Percentiles rank a stretch among this genome's conserved stretches.
phyloP scores from a whole-genome alignment of 2,113 vertebrate species.

The Blennius ocellaris region DNA sequence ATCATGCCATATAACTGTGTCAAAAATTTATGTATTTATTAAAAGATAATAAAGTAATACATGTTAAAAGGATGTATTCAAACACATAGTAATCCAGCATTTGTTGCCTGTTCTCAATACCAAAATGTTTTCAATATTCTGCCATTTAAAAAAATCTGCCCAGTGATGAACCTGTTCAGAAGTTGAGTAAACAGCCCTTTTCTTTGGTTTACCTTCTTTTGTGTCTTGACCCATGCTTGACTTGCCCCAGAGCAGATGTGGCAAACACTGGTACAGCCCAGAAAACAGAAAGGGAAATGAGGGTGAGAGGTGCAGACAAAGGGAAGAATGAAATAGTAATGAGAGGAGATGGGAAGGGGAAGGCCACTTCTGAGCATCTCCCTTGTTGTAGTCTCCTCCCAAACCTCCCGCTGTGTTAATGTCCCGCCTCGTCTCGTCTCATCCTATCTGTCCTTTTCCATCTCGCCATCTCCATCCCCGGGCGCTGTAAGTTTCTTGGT shows the following conservation, averaged over 20 bases:
- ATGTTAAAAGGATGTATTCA: too few species aligned
- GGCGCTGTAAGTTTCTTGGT: conserved; percentile 29
- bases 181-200: not conserved
- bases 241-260: conserved; percentile 37
- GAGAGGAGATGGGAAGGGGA: conserved; percentile 63
- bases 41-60: too few species aligned
- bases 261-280: conserved; percentile 51
- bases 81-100: not conserved
- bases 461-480: not conserved
- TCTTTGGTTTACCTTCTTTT: not conserved
- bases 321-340: conserved; percentile 71
- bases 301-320: conserved; percentile 35
- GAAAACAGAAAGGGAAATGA: conserved; percentile 28
- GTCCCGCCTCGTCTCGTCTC: conserved; percentile 60
- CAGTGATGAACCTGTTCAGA: not conserved
- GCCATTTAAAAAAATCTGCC: not conserved
- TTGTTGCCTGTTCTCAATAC: not conserved
- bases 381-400: conserved; percentile 36
- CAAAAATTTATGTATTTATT: too few species aligned
- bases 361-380: conserved; percentile 24
- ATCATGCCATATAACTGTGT: not conserved
- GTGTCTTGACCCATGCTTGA: conserved; percentile 9
- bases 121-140: not conserved
- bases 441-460: conserved; percentile 19
- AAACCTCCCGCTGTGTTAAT: conserved; percentile 66